Evolutionary conservation across 2,888 invertebrate genomes (phyloP).

Genomic region (Deilephila elpenor): DNA sequence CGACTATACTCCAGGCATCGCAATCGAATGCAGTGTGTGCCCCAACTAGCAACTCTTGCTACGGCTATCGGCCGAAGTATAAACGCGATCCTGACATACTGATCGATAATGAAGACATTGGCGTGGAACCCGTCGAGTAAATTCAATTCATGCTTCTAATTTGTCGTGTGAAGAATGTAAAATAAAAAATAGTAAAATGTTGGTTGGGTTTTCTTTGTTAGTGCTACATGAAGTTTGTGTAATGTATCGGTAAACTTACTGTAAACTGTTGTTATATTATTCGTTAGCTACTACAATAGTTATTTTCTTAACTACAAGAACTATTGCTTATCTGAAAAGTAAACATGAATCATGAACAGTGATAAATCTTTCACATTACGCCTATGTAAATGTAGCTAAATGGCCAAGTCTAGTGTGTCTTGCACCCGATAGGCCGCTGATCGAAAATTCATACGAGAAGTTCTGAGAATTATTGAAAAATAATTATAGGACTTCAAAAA

Average conservation of each 20-base stretch:
- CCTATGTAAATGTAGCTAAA: too few species aligned
- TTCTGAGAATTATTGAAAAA: too few species aligned
- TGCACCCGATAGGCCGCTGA: too few species aligned
- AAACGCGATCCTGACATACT: conserved; percentile 66
- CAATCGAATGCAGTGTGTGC: conserved; percentile 29
- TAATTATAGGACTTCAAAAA: too few species aligned
- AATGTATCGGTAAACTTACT: too few species aligned
- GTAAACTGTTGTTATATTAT: too few species aligned
- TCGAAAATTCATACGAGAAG: too few species aligned
- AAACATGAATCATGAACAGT: too few species aligned
- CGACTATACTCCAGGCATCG: conserved; percentile 18
- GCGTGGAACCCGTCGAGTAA: conserved; percentile 42
- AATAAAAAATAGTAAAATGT: conserved; percentile 6
- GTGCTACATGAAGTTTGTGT: neutral
- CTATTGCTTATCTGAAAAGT: too few species aligned
- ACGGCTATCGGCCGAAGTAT: conserved; percentile 50
- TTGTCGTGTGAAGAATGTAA: neutral
- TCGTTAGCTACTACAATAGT: too few species aligned
- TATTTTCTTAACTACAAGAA: too few species aligned
- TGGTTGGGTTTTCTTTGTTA: neutral
- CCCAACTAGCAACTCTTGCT: conserved; percentile 28
- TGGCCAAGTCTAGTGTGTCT: neutral
- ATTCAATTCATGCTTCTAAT: neutral
- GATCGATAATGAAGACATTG: conserved; percentile 57
- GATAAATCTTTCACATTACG: too few species aligned